A percentile compares a stretch with the other conserved stretches of the same genome.
Evolutionary conservation across 2,888 invertebrate species (phyloP).

Genomic region (Autographa pulchrina): DNA sequence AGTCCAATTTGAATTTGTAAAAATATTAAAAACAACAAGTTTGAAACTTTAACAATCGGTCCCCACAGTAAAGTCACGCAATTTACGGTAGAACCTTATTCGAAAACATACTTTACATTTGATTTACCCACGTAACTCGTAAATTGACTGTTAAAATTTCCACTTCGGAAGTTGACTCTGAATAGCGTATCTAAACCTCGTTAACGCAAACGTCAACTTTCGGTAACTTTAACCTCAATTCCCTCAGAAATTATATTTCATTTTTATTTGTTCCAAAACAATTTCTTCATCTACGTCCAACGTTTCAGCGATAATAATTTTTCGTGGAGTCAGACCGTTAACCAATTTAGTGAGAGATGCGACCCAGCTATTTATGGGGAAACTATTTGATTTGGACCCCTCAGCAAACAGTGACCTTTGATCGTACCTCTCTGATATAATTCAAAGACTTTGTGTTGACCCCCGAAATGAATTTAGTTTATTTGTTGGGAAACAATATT

Average conservation of each 20-base stretch:
- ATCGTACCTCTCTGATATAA: slow-evolving; percentile 56
- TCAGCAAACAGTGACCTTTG: slow-evolving; percentile 62
- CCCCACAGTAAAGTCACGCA: slow-evolving; percentile 10
- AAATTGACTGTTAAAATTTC: slow-evolving; percentile 47
- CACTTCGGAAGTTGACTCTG: slow-evolving; percentile 35
- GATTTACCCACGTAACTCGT: slow-evolving; percentile 15
- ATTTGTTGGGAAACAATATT: slow-evolving; percentile 54
- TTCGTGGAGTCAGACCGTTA: slow-evolving; percentile 60
- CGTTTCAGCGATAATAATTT: slow-evolving; percentile 62
- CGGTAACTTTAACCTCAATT: slow-evolving; percentile 51
- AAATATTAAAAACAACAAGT: background rate
- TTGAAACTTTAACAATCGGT: background rate
- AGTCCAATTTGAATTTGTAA: background rate
- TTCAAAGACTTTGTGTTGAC: slow-evolving; percentile 60
- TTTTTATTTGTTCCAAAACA: slow-evolving; percentile 63
- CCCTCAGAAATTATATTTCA: slow-evolving; percentile 54
- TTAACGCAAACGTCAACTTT: slow-evolving; percentile 51
- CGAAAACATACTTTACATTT: slow-evolving; percentile 24
- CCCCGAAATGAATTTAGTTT: slow-evolving; percentile 58
- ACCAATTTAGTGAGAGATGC: slow-evolving; percentile 63
- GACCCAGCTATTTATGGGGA: slow-evolving; percentile 65
- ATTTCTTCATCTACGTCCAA: slow-evolving; percentile 50
- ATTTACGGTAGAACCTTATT: slow-evolving; percentile 2
- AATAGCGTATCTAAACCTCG: slow-evolving; percentile 42
- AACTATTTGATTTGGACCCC: slow-evolving; percentile 65